Base-by-base conservation (phyloP, 2,888 invertebrate genomes). In the Achlya flavicornis region DNA sequence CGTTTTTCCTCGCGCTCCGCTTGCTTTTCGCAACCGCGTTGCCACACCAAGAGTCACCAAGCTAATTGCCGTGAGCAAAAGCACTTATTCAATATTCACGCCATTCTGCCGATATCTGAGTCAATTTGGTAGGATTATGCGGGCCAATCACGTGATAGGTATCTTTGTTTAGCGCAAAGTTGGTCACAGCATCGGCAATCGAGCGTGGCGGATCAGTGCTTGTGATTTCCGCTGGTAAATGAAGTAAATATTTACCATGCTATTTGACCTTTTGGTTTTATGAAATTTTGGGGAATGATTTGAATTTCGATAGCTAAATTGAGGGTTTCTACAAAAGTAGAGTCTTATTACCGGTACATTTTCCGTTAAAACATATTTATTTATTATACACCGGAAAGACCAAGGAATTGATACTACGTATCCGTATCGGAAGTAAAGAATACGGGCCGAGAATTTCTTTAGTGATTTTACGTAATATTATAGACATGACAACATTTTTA, bases 1-100 rank as follows among this genome's bases (percentile, higher is more conserved):
- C 77, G 79, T 88, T 87, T 89, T 87, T 84, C 87, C 85, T 80
- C 81, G 76, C 78, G 83, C 85, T 79, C 76, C 65, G 73, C 72
- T 76, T 66, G 66, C 78, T 89, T 92, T 90, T 90, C 88, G 90
- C 90, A 92, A 92, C 84, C 77, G 66, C 67, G 75, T 91, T 91
- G 88, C 91, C 79, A 79, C 90, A 91, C 82, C 72, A 72, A 80
- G 78, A 80, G 81, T 77, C 80, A 75, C 77, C 76, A 78, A 73
- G 72, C 77, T 83, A 88, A 87, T 86, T 81, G 80, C 75, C 74
- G 75, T 77, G 74, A 76, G 72, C 74, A 78, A 79, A 79, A 86
- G 77, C 71, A 77, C 73, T 80, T 77, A 75, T 74, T 66, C 73
- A 73, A 73, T 80, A 78, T 76, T 72, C 72, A 76, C 74, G 70